Evolutionary conservation across 2,888 invertebrate genomes (phyloP).

Genomic region (Ceramica pisi): DNA sequence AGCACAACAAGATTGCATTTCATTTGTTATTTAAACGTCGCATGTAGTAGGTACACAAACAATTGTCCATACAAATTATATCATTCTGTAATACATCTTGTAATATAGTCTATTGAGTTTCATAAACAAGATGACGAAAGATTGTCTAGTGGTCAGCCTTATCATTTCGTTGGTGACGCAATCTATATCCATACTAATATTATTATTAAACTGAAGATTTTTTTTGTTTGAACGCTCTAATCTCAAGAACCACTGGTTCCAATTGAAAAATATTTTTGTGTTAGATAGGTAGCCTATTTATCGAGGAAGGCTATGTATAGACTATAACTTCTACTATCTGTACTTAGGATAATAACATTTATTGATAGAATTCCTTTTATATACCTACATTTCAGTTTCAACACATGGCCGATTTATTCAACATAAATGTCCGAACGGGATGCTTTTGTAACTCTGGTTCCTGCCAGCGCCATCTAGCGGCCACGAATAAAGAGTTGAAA

Average conservation of each 20-base stretch:
- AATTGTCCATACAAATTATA: slow-evolving; percentile 19
- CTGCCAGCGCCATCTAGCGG: slow-evolving; percentile 95
- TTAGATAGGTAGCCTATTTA: too few relatives aligned
- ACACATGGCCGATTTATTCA: slow-evolving; percentile 96
- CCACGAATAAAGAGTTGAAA: slow-evolving; percentile 93
- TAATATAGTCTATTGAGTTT: slow-evolving; percentile 28
- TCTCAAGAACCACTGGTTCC: too few relatives aligned
- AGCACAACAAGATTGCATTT: slow-evolving; percentile 18
- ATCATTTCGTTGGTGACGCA: slow-evolving; percentile 41
- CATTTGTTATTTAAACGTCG: slow-evolving; percentile 19
- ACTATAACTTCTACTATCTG: too few relatives aligned
- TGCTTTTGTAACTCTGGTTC: slow-evolving; percentile 99
- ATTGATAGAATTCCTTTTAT: background rate
- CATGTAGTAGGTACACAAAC: slow-evolving; percentile 10
- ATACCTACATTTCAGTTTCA: slow-evolving; percentile 92
- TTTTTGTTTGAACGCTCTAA: too few relatives aligned
- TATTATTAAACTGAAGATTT: too few relatives aligned
- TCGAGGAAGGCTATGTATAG: too few relatives aligned
- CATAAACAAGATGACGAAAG: slow-evolving; percentile 55
- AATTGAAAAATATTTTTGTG: too few relatives aligned
- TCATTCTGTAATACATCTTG: slow-evolving; percentile 6
- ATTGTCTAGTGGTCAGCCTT: slow-evolving; percentile 25
- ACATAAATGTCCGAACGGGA: slow-evolving; percentile 97
- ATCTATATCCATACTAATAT: too few relatives aligned
- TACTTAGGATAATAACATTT: background rate